phyloP scores from a whole-genome alignment of 1,140 invertebrate species.

The Bilobella aurantiaca region DNA sequence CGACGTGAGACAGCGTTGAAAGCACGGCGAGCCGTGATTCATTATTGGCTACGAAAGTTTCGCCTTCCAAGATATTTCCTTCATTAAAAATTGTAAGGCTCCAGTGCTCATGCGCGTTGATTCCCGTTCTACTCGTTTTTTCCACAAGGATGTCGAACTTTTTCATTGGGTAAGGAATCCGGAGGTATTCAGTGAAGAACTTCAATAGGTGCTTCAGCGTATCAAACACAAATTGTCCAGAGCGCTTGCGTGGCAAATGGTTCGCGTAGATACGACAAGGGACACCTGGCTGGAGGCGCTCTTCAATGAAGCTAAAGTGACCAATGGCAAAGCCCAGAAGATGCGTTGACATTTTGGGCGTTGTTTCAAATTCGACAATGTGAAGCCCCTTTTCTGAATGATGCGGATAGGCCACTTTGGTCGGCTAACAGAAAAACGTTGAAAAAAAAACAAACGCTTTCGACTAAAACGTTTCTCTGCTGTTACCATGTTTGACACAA shows the following conservation, averaged over 20 bases:
- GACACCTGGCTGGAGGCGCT: neutral
- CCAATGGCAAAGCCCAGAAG: conserved; percentile 28
- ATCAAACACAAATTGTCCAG: conserved; percentile 14
- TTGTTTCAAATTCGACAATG: conserved; percentile 29
- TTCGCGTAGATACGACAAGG: conserved; percentile 9
- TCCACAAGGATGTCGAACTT: conserved; percentile 23
- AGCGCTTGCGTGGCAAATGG: neutral
- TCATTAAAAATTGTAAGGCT: conserved; percentile 46
- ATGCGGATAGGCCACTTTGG: conserved; percentile 21
- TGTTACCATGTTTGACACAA: conserved; percentile 42
- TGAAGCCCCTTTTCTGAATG: conserved; percentile 4
- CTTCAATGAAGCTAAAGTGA: conserved; percentile 21
- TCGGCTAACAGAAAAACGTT: conserved; percentile 16
- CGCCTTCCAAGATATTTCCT: conserved; percentile 35
- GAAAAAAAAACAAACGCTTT: too few relatives aligned
- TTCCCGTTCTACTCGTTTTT: neutral
- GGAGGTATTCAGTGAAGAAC: conserved; percentile 19
- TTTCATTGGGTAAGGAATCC: conserved; percentile 10
- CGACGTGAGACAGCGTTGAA: conserved; percentile 70
- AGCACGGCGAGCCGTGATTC: neutral
- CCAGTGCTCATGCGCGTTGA: conserved; percentile 39
- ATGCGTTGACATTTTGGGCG: conserved; percentile 36
- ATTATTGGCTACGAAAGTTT: neutral
- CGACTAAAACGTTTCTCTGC: too few relatives aligned
- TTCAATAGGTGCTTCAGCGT: neutral